These are phyloP conservation scores for Apamea monoglypha DNA, from an alignment of 2,888 invertebrate genomes.

Conservation along the genomic window DNA sequence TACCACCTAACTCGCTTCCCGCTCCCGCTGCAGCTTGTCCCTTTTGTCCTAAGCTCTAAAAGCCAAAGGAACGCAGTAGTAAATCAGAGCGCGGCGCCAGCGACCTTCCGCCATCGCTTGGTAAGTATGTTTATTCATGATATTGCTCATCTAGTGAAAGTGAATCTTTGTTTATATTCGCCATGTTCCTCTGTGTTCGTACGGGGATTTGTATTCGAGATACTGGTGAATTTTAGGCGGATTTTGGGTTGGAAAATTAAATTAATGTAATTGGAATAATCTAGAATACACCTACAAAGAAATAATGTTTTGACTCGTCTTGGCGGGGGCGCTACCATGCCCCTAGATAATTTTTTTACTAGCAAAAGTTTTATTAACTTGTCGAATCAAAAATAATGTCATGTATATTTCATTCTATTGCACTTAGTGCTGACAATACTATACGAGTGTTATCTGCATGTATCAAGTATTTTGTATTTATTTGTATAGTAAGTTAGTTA, in stretches of 20 bases:
- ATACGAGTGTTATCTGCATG: no score
- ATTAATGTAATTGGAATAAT: background rate
- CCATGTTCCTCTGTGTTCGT: constrained; percentile 41
- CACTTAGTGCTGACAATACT: no score
- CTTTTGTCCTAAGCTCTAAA: constrained; percentile 55
- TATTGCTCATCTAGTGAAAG: constrained; percentile 87
- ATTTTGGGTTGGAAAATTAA: background rate
- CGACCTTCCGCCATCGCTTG: constrained; percentile 83
- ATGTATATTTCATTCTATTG: no score
- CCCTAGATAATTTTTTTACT: no score
- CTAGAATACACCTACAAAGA: background rate
- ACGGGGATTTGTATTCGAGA: constrained; percentile 27
- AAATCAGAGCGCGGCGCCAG: constrained; percentile 83
- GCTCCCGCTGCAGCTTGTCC: constrained; percentile 52
- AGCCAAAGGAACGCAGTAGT: constrained; percentile 74
- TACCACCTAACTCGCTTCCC: background rate
- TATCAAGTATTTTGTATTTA: no score
- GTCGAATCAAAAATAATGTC: no score
- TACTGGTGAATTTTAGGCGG: background rate
- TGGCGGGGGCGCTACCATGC: no score
- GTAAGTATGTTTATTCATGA: constrained; percentile 90
- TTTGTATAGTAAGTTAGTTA: no score
- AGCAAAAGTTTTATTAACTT: no score
- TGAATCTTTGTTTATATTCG: constrained; percentile 84
- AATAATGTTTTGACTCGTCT: no score